A percentile compares a stretch with the other conserved stretches of the same genome.
Conservation (phyloP, 2,113 vertebrate species). For the Naja naja region DNA sequence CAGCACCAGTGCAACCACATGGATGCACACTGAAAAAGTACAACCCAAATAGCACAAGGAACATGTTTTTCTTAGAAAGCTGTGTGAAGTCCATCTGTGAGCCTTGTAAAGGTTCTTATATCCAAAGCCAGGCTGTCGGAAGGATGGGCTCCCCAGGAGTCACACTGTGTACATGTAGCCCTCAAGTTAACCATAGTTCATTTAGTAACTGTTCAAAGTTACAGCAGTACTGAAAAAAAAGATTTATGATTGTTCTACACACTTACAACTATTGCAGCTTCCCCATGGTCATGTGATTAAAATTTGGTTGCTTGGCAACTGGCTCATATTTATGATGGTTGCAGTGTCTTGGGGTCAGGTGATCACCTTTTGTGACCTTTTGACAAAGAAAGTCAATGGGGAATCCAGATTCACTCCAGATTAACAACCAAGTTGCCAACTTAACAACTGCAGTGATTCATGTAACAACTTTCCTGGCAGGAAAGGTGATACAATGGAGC, state of each 20-base stretch:
- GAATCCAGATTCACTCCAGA: neutral
- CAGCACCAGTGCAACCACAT: neutral
- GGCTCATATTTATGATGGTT: neutral
- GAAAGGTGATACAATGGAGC: neutral
- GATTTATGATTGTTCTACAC: neutral
- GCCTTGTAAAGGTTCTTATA: neutral
- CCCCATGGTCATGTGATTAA: neutral
- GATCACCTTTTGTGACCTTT: neutral
- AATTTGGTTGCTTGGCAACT: neutral
- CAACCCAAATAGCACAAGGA: neutral
- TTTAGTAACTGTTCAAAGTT: neutral
- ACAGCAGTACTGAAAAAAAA: neutral
- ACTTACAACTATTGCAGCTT: neutral
- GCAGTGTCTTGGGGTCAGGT: neutral
- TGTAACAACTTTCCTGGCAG: neutral
- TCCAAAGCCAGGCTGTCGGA: neutral
- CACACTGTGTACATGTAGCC: neutral
- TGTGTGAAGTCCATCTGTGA: neutral
- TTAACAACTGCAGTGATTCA: neutral
- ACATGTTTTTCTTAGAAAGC: neutral
- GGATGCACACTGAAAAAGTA: neutral
- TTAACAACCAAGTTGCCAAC: neutral
- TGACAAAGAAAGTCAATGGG: neutral
- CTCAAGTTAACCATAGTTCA: neutral
- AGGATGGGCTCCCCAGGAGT: neutral